A percentile compares a stretch with the other conserved stretches of the same genome.
phyloP scores from a whole-genome alignment of 2,797 vertebrate species.

The Gadopsis marmoratus region DNA sequence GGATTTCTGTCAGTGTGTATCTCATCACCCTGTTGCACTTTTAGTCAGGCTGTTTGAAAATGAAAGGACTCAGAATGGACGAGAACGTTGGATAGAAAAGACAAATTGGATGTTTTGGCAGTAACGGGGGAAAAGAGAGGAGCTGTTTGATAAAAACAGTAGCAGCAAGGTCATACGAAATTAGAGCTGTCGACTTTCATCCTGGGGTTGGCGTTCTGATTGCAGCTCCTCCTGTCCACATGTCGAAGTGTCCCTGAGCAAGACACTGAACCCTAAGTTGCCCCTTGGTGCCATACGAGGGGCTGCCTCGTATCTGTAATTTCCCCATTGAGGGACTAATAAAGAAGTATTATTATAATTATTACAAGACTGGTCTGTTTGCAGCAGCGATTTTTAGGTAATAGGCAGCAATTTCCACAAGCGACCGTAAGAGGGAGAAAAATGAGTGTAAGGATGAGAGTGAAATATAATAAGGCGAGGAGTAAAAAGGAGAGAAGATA shows the following conservation, averaged over 20 bases:
- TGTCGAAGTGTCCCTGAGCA: too few species aligned
- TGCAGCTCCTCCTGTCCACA: too few species aligned
- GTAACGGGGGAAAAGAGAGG: slow-evolving; percentile 42
- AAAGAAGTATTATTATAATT: too few species aligned
- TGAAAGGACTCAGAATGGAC: slow-evolving; percentile 37
- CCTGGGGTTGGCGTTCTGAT: too few species aligned
- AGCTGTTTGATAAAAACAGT: slow-evolving; percentile 56
- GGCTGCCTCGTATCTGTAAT: too few species aligned
- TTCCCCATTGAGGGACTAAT: too few species aligned
- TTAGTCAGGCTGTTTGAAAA: slow-evolving; percentile 56
- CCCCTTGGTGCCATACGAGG: too few species aligned
- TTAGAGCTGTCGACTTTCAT: too few species aligned
- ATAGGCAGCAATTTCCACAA: slow-evolving; percentile 66
- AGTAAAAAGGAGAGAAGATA: slow-evolving; percentile 31
- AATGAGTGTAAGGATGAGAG: slow-evolving; percentile 36
- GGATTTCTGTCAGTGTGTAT: slow-evolving; percentile 68
- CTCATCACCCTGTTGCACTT: slow-evolving; percentile 55
- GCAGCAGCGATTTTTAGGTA: slow-evolving; percentile 55
- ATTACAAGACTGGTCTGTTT: slow-evolving; percentile 43
- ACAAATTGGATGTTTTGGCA: slow-evolving; percentile 65
- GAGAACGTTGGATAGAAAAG: slow-evolving; percentile 35
- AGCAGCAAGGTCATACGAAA: slow-evolving; percentile 56
- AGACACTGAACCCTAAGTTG: too few species aligned
- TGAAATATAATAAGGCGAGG: slow-evolving; percentile 32
- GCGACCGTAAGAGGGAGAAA: slow-evolving; percentile 22